A percentile compares a stretch with the other conserved stretches of the same genome.
Conservation (phyloP, 2,888 invertebrate genomes). For the Mamestra brassicae region DNA sequence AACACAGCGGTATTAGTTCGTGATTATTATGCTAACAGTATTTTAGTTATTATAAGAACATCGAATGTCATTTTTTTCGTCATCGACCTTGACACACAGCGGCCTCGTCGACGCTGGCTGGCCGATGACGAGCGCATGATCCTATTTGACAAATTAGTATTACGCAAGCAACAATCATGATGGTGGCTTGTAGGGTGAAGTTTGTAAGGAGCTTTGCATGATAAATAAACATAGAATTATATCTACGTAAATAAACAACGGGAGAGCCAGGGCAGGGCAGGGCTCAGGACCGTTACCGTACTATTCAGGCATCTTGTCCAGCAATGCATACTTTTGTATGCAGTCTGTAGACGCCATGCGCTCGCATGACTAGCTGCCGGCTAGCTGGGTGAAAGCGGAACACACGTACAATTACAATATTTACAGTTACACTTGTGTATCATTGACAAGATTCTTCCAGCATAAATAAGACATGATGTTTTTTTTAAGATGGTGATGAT, state of each 20-base stretch:
- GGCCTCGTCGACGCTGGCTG: slow-evolving; percentile 4
- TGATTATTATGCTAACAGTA: background rate
- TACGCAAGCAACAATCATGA: background rate
- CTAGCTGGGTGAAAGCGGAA: slow-evolving; percentile 22
- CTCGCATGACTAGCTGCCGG: background rate
- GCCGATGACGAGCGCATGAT: background rate
- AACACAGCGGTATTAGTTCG: background rate
- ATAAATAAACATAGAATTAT: too few species aligned
- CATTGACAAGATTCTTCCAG: background rate
- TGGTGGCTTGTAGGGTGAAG: background rate
- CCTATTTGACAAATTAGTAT: background rate
- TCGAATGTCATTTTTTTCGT: background rate
- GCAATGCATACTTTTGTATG: slow-evolving; percentile 3
- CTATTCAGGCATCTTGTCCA: too few species aligned
- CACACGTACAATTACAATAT: background rate
- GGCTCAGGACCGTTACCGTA: too few species aligned
- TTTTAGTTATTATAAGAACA: slow-evolving; percentile 1
- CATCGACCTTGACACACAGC: slow-evolving; percentile 17
- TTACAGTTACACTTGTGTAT: background rate
- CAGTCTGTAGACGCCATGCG: background rate
- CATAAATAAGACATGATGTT: background rate
- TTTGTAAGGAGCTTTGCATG: background rate
- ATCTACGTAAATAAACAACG: background rate
- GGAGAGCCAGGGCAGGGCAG: too few species aligned
- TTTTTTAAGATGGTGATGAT: too few species aligned